Percentiles rank a stretch among this genome's conserved stretches.
These are phyloP conservation scores for cattle (Bos taurus) DNA, from an alignment of 2,113 vertebrate species.

Conservation along the genomic window ARS-UCD2.0 NC_037343.1:77585001-77585500, in stretches of 20 bases:
- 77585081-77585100: not conserved
- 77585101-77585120: not conserved
- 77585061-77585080: not conserved
- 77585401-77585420: not conserved
- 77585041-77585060: not conserved
- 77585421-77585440: not conserved
- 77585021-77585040: not conserved
- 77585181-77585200: not conserved
- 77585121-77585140: not conserved
- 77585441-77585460: not conserved
- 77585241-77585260: not conserved
- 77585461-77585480: not conserved
- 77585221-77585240: not conserved
- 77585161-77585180: not conserved
- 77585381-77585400: not conserved
- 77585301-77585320: not conserved
- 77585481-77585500: not conserved
- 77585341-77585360: not conserved
- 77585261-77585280: not conserved
- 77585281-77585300: not conserved
- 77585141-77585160: not conserved
- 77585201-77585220: not conserved
- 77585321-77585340: not conserved
- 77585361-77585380: not conserved
- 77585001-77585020: not conserved